A percentile compares a stretch with the other conserved stretches of the same genome.
phyloP scores from a whole-genome alignment of 2,888 invertebrate genomes.

The Heliconius sara region DNA sequence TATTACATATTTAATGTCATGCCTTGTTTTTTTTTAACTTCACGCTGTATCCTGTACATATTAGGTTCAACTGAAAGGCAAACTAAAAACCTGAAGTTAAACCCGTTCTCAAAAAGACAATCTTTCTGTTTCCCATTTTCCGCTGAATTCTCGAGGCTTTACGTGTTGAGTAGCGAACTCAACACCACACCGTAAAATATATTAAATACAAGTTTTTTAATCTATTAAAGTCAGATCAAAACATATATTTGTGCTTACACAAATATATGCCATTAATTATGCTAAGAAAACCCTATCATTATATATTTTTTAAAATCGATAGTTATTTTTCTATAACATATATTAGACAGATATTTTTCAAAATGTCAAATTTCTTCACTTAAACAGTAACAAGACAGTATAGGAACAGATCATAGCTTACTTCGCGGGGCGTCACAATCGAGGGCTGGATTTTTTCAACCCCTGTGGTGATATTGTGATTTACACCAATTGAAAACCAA shows the following conservation, averaged over 20 bases:
- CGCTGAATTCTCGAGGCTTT: too few species aligned
- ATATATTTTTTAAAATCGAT: neutral
- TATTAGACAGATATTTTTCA: conserved; percentile 2
- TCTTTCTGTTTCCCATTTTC: too few species aligned
- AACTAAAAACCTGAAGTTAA: too few species aligned
- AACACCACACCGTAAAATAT: too few species aligned
- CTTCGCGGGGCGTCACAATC: conserved; percentile 82
- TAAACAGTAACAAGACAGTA: conserved; percentile 64
- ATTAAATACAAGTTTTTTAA: neutral
- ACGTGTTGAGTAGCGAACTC: too few species aligned
- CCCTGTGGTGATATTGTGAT: conserved; percentile 76
- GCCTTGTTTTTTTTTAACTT: too few species aligned
- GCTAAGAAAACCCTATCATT: too few species aligned
- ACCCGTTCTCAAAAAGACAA: too few species aligned
- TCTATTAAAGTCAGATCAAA: neutral
- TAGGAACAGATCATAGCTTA: conserved; percentile 81
- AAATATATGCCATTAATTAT: neutral
- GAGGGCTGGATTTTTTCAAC: conserved; percentile 78
- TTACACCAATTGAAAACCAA: conserved; percentile 54
- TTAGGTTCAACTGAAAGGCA: too few species aligned
- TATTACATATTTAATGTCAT: neutral
- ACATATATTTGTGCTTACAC: neutral
- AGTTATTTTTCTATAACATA: neutral
- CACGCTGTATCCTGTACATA: too few species aligned
- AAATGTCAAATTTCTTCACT: conserved; percentile 15